A percentile compares a stretch with the other conserved stretches of the same genome.
phyloP scores from a whole-genome alignment of 2,888 invertebrate genomes.

The Oscheius sp. region DNA sequence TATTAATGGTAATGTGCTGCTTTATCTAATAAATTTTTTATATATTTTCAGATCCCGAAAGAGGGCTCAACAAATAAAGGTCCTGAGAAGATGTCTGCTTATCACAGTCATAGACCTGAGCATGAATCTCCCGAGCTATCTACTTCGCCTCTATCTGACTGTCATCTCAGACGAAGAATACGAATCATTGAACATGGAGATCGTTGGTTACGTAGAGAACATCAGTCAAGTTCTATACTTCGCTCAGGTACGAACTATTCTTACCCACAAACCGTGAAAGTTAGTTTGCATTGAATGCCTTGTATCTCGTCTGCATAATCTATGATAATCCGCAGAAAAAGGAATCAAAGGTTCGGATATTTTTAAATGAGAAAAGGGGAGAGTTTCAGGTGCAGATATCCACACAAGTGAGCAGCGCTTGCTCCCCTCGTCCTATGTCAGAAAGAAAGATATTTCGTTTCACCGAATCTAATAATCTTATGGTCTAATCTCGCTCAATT shows the following conservation, averaged over 20 bases:
- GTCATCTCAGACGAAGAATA: constrained; percentile 41
- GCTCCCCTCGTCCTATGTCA: constrained; percentile 4
- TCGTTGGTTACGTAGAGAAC: constrained; percentile 47
- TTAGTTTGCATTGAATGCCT: constrained; percentile 64
- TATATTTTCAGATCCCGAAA: constrained; percentile 41
- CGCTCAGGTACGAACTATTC: constrained; percentile 49
- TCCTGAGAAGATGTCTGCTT: constrained; percentile 59
- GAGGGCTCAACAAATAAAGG: constrained; percentile 57
- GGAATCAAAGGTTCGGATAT: constrained; percentile 31
- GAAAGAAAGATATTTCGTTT: constrained; percentile 18
- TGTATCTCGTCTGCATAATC: constrained; percentile 64
- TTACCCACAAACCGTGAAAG: neutral
- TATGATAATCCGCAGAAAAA: constrained; percentile 58
- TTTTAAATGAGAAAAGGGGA: neutral
- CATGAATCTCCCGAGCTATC: constrained; percentile 66
- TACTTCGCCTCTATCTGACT: constrained; percentile 59
- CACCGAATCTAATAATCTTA: constrained; percentile 17
- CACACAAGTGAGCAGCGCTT: constrained; percentile 32
- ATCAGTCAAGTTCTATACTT: constrained; percentile 65
- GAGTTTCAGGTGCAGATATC: constrained; percentile 27
- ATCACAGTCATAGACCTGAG: constrained; percentile 64
- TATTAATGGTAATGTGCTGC: too few relatives aligned
- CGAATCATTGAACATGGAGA: constrained; percentile 27
- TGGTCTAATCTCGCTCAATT: constrained; percentile 29
- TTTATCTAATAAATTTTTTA: too few relatives aligned